Base-by-base conservation (phyloP, 2,113 vertebrate genomes). In the Henicopernis longicauda region DNA sequence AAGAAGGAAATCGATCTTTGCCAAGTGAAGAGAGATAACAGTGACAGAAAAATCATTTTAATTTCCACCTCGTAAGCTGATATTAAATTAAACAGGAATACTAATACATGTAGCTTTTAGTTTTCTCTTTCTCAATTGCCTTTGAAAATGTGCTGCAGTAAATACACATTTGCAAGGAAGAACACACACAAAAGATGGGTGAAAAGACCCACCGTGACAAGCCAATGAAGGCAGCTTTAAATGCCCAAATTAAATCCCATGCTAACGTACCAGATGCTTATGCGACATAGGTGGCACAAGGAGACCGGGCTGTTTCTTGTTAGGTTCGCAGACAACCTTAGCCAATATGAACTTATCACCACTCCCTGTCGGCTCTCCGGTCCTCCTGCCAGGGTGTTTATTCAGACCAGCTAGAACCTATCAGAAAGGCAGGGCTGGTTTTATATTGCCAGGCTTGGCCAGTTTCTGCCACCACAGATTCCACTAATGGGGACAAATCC, bases 1-100 rank as follows among this genome's bases (percentile, higher is more conserved):
- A 93, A 90, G 77, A 80, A 95, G 59, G 63, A 95, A 96, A 96
- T 95, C 26, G 20, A 89, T 97, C 95, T 94, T 88, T 96, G 86
- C 88, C 88, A 89, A 96, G 81, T 50, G 93, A 73, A 89, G 82
- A 81, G 84, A 96, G 87, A 94, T 80, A 95, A 76, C 67, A 95
- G 89, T 90, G 92, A 89, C 65, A 95, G 83, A 82, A 93, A 93
- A 95, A 96, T 95, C 29, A 82, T 97, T 95, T 97, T 96, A 94
- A 96, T 96, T 96, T 97, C 69, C 81, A 93, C 89, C 95, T 93
- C 66, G 74, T 86, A 96, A 90, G 45, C 58, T 86, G 70, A 96
- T 93, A 96, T 88, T 95, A 97, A 96, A 97, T 96, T 96, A 96
- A 93, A 78, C 47, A 66, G 36, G 79, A 91, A 91, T 94, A 80